These are phyloP conservation scores for Lasioglossum calceatum DNA, from an alignment of 2,888 invertebrate species.

Conservation along the genomic window DNA sequence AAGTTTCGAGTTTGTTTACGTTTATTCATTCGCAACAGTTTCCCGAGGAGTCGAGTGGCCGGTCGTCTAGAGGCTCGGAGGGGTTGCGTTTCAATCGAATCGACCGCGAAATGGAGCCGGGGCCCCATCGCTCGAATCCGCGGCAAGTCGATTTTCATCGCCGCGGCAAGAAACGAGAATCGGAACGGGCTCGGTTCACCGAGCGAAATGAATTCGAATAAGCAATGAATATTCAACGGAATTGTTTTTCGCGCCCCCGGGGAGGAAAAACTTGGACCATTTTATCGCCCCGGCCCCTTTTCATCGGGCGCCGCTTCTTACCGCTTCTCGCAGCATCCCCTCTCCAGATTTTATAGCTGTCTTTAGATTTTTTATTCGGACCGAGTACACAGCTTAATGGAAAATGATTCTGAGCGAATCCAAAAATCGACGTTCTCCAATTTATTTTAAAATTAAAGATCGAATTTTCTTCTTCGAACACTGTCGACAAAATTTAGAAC, in stretches of 20 bases:
- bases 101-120: neutral
- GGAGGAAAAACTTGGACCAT: conserved; percentile 17
- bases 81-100: conserved; percentile 14
- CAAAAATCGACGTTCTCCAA: too few relatives aligned
- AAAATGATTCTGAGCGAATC: neutral
- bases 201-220: conserved; percentile 36
- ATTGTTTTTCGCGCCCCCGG: conserved; percentile 20
- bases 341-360: neutral
- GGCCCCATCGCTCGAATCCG: neutral
- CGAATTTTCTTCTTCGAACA: too few relatives aligned
- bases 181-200: conserved; percentile 23
- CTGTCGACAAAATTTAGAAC: too few relatives aligned
- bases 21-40: conserved; percentile 45
- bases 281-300: neutral
- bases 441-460: too few relatives aligned
- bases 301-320: conserved; percentile 21
- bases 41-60: neutral
- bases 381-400: too few relatives aligned
- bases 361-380: neutral
- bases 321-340: neutral
- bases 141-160: conserved; percentile 21
- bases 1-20: conserved; percentile 22
- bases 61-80: neutral
- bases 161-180: conserved; percentile 25
- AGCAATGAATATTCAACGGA: conserved; percentile 49